Conservation (phyloP, 1,140 invertebrate species). For the Lordiphosa clarofinis region DNA sequence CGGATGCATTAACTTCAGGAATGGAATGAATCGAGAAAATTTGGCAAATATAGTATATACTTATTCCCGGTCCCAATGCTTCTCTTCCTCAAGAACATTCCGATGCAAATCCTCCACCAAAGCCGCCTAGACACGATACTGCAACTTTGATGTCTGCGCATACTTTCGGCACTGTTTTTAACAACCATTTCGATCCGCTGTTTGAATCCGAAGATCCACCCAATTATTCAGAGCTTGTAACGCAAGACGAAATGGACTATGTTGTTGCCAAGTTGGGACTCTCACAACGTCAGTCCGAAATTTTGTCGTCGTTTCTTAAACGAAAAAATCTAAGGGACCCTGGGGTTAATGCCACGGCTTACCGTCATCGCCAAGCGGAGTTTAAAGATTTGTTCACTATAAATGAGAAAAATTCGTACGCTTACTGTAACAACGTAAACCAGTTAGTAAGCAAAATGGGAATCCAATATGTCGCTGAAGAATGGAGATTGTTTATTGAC, state of each 20-base stretch:
- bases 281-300: background rate
- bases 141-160: too few relatives aligned
- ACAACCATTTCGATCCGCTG: too few relatives aligned
- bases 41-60: too few relatives aligned
- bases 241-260: background rate
- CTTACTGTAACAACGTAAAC: background rate
- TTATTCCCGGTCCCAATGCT: too few relatives aligned
- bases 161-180: too few relatives aligned
- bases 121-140: too few relatives aligned
- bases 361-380: background rate
- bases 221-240: too few relatives aligned
- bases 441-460: background rate
- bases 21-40: too few relatives aligned
- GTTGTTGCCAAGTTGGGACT: constrained; percentile 1
- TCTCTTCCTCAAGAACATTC: too few relatives aligned
- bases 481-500: constrained; percentile 1
- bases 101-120: too few relatives aligned
- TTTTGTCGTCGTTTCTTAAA: background rate
- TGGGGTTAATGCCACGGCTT: background rate
- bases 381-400: background rate
- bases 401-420: background rate
- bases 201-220: too few relatives aligned
- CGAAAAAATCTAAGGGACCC: background rate
- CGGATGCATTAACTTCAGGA: too few relatives aligned
- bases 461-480: background rate